Percentiles rank a stretch among this genome's conserved stretches.
These are phyloP conservation scores for Hippolais icterina DNA, from an alignment of 2,113 vertebrate species.

Conservation along the genomic window DNA sequence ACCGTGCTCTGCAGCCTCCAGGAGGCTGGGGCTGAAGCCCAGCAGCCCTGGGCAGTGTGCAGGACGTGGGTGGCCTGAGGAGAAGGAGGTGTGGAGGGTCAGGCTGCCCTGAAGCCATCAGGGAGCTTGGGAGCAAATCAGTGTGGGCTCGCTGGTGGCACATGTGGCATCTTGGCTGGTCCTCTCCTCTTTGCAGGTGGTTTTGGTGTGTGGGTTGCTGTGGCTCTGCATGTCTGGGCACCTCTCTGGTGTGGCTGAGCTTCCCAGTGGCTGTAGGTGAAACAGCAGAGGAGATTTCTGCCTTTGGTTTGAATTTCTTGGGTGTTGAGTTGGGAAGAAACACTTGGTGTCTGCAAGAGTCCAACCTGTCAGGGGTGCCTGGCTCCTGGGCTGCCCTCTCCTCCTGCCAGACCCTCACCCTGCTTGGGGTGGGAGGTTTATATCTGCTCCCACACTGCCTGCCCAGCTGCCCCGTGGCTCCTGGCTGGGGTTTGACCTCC, in stretches of 20 bases:
- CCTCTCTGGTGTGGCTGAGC: neutral
- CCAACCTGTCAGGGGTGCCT: neutral
- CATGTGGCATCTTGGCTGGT: neutral
- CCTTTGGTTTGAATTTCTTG: neutral
- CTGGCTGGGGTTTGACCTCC: neutral
- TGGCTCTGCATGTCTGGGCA: neutral
- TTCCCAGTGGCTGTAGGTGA: neutral
- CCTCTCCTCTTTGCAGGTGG: neutral
- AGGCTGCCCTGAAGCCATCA: neutral
- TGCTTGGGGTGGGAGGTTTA: accelerated
- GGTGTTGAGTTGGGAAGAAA: neutral
- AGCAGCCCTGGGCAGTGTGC: neutral
- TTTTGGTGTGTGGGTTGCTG: neutral
- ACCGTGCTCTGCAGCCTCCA: neutral
- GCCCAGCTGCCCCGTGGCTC: neutral
- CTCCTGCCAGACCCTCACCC: neutral
- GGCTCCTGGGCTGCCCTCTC: neutral
- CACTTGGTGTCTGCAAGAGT: neutral
- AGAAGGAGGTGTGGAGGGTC: neutral
- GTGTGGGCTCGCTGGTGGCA: neutral
- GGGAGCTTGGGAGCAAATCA: neutral
- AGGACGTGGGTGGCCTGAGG: neutral
- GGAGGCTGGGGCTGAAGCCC: too few relatives aligned
- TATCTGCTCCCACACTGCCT: neutral
- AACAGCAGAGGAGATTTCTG: neutral